Evolutionary conservation across 2,113 vertebrate genomes (phyloP), one percentile per base, ranked within the genome.

Genomic region (Brienomyrus longianalis): DNA sequence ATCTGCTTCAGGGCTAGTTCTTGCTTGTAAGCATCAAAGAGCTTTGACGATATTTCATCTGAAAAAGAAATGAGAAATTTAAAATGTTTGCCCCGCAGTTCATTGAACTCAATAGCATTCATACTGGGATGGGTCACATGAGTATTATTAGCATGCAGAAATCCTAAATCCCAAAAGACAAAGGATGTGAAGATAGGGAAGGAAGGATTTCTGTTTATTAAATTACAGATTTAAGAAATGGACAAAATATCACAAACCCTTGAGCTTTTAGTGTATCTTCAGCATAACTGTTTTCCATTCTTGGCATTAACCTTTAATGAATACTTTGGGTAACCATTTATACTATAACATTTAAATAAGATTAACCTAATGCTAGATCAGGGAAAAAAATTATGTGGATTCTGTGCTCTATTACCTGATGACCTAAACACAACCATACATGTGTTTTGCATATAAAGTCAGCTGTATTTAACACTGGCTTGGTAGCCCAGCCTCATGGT

Each of bases 1-100:
- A 89, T 92, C 90, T 92, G 93, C 93, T 98, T 99, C 83, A 99
- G 93, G 23, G 90, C 93, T 47, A 99, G 93, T 89, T 99, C 98
- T 91, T 94, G 93, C 70, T 91, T 90, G 94, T 98, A 99, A 91
- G 96, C 95, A 39, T 96, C 94, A 0, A 93, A 91, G 86, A 98
- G 95, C 91, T 92, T 90, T n/a, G 89, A 47, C 23, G 95, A 96
- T 8, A 93, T 93, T 2, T 96, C 94, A 48, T 94, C 98, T 99
- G 96, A 50, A 95, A 50, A 92, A 74, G 27, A 39, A 27, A 89
- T 31, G 35, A 80, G 74, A 80, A 80, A 43, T 43, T 43, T 80
- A 43, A 51, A 86, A 27, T 54, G n/a, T 84, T 56, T 87, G 51
- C 31, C 27, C 7, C 43, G 17, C 51, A 87, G 27, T 54, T 35